phyloP scores from a whole-genome alignment of 2,888 invertebrate genomes.

The Myopa testacea region DNA sequence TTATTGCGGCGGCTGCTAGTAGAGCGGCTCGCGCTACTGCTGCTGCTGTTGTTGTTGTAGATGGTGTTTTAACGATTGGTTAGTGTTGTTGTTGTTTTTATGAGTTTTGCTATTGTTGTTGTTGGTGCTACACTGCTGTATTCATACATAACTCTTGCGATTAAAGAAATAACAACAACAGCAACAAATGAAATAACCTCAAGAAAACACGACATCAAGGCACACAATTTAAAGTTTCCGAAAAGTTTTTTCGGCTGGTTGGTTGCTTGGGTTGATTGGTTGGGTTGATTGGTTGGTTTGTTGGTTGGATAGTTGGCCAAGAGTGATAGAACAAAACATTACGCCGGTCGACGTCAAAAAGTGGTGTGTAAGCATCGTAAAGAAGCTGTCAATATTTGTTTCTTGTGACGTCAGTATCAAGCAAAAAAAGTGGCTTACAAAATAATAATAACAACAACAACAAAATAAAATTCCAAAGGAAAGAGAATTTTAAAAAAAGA shows the following conservation, averaged over 20 bases:
- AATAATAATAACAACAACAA: background rate
- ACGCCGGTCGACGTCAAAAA: too few relatives aligned
- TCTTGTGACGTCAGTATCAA: too few relatives aligned
- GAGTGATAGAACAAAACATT: too few relatives aligned
- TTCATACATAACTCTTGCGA: background rate
- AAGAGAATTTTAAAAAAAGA: too few relatives aligned
- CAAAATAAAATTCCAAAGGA: too few relatives aligned
- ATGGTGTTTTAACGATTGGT: background rate
- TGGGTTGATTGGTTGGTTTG: too few relatives aligned
- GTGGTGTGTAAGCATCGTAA: too few relatives aligned
- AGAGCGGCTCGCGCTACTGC: too few relatives aligned
- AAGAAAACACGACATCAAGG: conserved; percentile 12
- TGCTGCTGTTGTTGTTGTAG: background rate
- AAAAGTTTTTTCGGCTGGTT: background rate
- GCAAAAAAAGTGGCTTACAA: background rate
- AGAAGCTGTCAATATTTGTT: too few relatives aligned
- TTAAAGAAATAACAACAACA: conserved; percentile 18
- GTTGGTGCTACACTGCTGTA: conserved; percentile 21
- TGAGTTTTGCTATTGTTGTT: conserved; percentile 22
- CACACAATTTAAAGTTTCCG: background rate
- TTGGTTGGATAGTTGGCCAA: too few relatives aligned
- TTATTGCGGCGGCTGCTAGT: background rate
- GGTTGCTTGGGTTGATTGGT: too few relatives aligned
- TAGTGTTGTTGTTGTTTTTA: background rate
- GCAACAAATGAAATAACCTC: conserved; percentile 13